These are phyloP conservation scores for Drosophila paracracens DNA, from an alignment of 2,888 invertebrate species.

Conservation along the genomic window DNA sequence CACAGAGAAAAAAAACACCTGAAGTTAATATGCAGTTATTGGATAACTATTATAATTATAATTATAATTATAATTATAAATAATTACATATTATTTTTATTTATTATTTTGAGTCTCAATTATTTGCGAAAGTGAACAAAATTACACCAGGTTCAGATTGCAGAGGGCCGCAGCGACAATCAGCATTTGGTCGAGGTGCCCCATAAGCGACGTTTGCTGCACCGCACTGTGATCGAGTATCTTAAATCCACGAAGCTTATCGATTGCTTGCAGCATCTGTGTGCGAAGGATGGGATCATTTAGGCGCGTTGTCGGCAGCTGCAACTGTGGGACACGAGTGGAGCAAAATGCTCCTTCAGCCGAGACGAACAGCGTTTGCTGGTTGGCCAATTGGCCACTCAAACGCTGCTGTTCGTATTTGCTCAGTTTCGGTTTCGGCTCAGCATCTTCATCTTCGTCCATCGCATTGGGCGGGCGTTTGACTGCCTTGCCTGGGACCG, in stretches of 20 bases:
- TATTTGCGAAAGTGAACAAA: no score
- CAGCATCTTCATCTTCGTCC: constrained; percentile 36
- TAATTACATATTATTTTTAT: no score
- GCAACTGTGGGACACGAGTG: constrained; percentile 63
- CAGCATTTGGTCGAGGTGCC: constrained; percentile 83
- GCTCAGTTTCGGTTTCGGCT: constrained; percentile 48
- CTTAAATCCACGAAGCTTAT: constrained; percentile 80
- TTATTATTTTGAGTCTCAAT: no score
- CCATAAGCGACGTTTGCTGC: constrained; percentile 78
- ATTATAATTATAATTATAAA: no score
- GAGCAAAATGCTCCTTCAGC: constrained; percentile 80
- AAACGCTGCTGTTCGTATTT: constrained; percentile 73
- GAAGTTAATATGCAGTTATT: not conserved
- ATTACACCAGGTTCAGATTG: constrained; percentile 77
- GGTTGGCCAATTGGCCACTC: constrained; percentile 72
- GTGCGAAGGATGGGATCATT: constrained; percentile 79
- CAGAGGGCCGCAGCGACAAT: constrained; percentile 82
- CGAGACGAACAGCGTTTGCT: constrained; percentile 76
- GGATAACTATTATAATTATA: no score
- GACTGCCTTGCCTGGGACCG: constrained; percentile 83
- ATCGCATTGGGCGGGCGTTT: constrained; percentile 56
- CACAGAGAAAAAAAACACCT: no score
- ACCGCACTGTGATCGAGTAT: constrained; percentile 81
- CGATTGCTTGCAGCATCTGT: constrained; percentile 82
- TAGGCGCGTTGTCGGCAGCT: constrained; percentile 79